Percentiles rank a stretch among this genome's conserved stretches.
Conservation (phyloP, 2,888 invertebrate species). For the Hedychridium roseum region DNA sequence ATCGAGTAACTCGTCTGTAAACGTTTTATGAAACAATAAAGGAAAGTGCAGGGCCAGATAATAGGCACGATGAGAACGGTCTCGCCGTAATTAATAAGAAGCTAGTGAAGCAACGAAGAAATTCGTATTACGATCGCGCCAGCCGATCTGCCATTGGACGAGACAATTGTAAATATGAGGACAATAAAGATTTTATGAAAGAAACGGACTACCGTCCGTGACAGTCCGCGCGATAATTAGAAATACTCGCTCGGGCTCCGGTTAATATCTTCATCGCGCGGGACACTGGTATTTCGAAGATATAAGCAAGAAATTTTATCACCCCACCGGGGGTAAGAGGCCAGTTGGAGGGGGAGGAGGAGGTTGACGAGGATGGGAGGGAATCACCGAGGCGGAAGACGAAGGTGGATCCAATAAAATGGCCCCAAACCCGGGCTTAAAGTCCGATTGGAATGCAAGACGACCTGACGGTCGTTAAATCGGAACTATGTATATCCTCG, state of each 20-base stretch:
- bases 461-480: constrained; percentile 41
- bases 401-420: background rate
- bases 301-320: constrained; percentile 39
- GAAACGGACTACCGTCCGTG: constrained; percentile 5
- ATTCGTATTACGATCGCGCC: constrained; percentile 29
- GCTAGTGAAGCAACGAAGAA: constrained; percentile 16
- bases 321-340: constrained; percentile 7
- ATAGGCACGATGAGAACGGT: background rate
- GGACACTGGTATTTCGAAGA: constrained; percentile 15
- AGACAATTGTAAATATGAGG: constrained; percentile 34
- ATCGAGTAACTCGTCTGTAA: background rate
- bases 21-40: constrained; percentile 19
- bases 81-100: constrained; percentile 12
- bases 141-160: constrained; percentile 25
- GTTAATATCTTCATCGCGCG: constrained; percentile 53
- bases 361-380: constrained; percentile 1
- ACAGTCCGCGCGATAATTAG: constrained; percentile 44
- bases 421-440: constrained; percentile 5
- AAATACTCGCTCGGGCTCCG: constrained; percentile 47
- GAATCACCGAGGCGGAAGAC: background rate
- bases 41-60: too few species aligned
- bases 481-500: constrained; percentile 24
- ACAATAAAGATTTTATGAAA: constrained; percentile 56
- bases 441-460: constrained; percentile 38
- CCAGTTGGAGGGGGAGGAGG: background rate